Conservation (phyloP, 2,888 invertebrate species). For the Nipponacmea schrenckii region DNA sequence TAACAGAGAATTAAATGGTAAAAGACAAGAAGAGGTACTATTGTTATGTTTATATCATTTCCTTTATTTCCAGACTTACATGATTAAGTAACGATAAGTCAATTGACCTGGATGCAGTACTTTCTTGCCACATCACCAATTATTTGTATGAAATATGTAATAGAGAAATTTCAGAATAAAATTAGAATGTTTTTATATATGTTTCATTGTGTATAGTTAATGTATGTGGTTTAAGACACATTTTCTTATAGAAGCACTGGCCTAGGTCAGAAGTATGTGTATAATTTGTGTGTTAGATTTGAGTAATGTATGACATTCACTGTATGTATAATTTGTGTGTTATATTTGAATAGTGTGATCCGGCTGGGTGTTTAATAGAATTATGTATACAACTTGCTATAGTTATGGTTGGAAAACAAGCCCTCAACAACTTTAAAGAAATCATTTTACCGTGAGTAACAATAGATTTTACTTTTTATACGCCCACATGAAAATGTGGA, state of each 20-base stretch:
- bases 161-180: too few species aligned
- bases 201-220: too few species aligned
- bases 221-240: too few species aligned
- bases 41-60: too few species aligned
- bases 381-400: constrained; percentile 92
- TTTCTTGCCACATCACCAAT: too few species aligned
- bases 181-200: too few species aligned
- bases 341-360: constrained; percentile 78
- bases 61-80: too few species aligned
- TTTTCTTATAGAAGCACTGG: background rate
- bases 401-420: constrained; percentile 96
- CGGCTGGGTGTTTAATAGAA: constrained; percentile 92
- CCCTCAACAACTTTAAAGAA: constrained; percentile 88
- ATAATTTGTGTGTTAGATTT: constrained; percentile 1
- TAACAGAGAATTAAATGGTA: constrained; percentile 47
- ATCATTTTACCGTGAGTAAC: constrained; percentile 83
- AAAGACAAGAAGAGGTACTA: constrained; percentile 60
- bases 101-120: too few species aligned
- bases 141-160: too few species aligned
- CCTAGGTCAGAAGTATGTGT: background rate
- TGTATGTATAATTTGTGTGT: background rate
- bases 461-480: too few species aligned
- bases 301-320: background rate
- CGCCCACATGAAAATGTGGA: too few species aligned
- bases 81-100: too few species aligned